phyloP scores from a whole-genome alignment of 2,113 vertebrate species.

The Tylochromis polylepis region DNA sequence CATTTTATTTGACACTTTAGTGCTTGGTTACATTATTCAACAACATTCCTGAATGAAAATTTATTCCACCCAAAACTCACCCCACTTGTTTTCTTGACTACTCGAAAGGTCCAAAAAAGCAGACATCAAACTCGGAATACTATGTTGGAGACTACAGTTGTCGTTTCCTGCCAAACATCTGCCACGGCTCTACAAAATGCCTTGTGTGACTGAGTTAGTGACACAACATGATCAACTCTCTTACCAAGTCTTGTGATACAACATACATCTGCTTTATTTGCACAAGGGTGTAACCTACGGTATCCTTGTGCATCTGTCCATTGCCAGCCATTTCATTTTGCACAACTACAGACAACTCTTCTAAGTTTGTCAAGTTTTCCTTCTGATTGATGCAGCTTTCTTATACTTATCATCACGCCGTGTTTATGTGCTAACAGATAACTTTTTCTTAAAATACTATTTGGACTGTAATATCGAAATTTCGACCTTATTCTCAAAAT shows the following conservation, averaged over 20 bases:
- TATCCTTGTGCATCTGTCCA: too few relatives aligned
- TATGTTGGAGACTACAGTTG: background rate
- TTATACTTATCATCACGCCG: background rate
- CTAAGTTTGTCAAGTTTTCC: too few relatives aligned
- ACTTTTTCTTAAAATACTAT: fast-evolving
- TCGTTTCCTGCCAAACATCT: background rate
- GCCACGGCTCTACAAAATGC: background rate
- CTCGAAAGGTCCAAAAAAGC: background rate
- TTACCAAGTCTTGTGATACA: background rate
- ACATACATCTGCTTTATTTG: background rate
- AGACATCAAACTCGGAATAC: background rate
- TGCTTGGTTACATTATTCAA: background rate
- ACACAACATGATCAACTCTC: background rate
- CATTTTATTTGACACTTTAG: too few relatives aligned
- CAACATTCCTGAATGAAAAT: background rate
- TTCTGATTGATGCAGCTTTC: background rate
- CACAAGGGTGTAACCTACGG: background rate
- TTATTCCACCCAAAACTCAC: background rate
- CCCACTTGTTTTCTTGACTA: background rate
- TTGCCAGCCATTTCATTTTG: too few relatives aligned
- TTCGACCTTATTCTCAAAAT: background rate
- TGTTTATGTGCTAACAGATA: background rate
- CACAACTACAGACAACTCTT: too few relatives aligned
- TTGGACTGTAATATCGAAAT: background rate
- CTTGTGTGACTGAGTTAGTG: background rate